A percentile compares a stretch with the other conserved stretches of the same genome.
phyloP scores from a whole-genome alignment of 1,140 invertebrate genomes.

The Heterodera schachtii region DNA sequence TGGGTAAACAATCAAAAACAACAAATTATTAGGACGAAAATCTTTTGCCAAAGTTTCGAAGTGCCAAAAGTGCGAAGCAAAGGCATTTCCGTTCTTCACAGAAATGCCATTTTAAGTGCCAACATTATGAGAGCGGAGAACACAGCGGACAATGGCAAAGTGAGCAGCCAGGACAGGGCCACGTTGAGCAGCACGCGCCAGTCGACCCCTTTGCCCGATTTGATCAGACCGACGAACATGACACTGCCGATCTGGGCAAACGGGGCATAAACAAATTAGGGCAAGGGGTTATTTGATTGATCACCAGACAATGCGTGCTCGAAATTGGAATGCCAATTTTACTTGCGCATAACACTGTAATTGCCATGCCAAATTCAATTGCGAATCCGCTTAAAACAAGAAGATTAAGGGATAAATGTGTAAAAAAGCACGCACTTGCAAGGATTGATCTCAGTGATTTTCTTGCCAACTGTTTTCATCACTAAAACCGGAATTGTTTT shows the following conservation, averaged over 20 bases:
- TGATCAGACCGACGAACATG: conserved; percentile 38
- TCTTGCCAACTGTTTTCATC: conserved; percentile 72
- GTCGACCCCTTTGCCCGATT: conserved; percentile 55
- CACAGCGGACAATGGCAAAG: conserved; percentile 77
- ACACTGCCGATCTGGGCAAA: conserved; percentile 35
- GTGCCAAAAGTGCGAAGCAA: too few relatives aligned
- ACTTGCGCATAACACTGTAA: conserved; percentile 87
- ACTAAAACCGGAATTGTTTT: conserved; percentile 90
- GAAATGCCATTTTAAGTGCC: not conserved
- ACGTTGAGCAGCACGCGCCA: conserved; percentile 76
- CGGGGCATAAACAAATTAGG: not conserved
- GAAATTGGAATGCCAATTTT: conserved; percentile 92
- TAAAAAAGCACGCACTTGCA: conserved; percentile 65
- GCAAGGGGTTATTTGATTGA: not conserved
- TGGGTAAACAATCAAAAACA: too few relatives aligned
- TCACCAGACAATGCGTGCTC: conserved; percentile 95
- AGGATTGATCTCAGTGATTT: conserved; percentile 55
- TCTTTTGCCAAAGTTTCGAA: too few relatives aligned
- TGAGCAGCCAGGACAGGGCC: conserved; percentile 90
- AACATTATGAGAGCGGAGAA: conserved; percentile 30
- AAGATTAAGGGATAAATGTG: conserved; percentile 3
- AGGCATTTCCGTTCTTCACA: not conserved
- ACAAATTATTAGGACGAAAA: too few relatives aligned
- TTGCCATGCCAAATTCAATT: conserved; percentile 61
- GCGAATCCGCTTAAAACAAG: conserved; percentile 48